A percentile compares a stretch with the other conserved stretches of the same genome.
phyloP scores from a whole-genome alignment of 92 coral and sea anemone species.

The Zoanthus sansibaricus region DNA sequence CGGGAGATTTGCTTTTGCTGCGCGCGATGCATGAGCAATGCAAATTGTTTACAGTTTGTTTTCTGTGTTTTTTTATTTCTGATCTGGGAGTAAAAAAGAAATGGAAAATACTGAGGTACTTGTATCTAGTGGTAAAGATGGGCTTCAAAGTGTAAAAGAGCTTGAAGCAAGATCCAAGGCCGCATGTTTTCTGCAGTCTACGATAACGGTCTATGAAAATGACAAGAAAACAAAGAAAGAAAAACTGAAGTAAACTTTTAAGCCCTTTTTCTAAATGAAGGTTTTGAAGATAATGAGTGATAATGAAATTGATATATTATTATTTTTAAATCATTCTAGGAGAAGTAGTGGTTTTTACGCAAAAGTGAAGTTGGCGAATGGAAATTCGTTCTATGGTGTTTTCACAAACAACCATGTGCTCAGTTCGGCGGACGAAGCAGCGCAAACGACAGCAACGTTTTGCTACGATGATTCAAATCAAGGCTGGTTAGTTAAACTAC shows the following conservation, averaged over 20 bases:
- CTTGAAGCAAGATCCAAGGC: slow-evolving; percentile 71
- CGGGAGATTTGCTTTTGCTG: slow-evolving; percentile 81
- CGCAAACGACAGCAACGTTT: slow-evolving; percentile 74
- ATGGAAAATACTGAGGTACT: slow-evolving; percentile 81
- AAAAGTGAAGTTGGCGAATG: slow-evolving; percentile 46
- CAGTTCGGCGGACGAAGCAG: slow-evolving; percentile 65
- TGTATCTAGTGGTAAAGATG: slow-evolving; percentile 73
- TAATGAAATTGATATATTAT: not conserved
- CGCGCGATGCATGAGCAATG: not conserved
- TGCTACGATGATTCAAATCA: slow-evolving; percentile 66
- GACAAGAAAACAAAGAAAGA: slow-evolving; percentile 51
- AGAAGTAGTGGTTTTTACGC: slow-evolving; percentile 92
- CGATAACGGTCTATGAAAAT: slow-evolving; percentile 30
- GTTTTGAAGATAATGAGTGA: not conserved
- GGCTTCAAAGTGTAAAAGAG: slow-evolving; percentile 69
- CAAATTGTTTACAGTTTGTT: not conserved
- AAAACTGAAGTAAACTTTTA: slow-evolving; percentile 66
- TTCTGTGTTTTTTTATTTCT: not conserved
- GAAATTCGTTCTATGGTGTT: slow-evolving; percentile 61
- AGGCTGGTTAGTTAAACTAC: slow-evolving; percentile 64
- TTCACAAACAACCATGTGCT: slow-evolving; percentile 95
- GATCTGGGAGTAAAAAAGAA: not conserved
- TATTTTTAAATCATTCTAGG: slow-evolving; percentile 46
- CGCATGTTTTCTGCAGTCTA: slow-evolving; percentile 79
- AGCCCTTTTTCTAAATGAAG: not conserved